Evolutionary conservation across 2,888 invertebrate species (phyloP).

Genomic region (Drosophila merina): DNA sequence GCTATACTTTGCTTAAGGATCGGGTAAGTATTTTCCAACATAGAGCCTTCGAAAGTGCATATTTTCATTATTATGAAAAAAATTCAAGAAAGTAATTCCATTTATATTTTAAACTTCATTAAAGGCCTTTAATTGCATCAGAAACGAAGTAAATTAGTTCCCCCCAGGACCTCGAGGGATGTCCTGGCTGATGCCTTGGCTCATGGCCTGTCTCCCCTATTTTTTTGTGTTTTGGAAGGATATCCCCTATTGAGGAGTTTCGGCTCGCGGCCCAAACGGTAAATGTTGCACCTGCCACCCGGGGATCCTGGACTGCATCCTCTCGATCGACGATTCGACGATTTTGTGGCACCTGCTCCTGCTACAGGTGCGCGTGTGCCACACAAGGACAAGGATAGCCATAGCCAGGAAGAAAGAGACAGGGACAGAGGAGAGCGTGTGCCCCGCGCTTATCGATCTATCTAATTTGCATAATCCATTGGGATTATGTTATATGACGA

Average conservation of each 20-base stretch:
- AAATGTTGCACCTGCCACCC: slow-evolving; percentile 70
- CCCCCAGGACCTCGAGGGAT: background rate
- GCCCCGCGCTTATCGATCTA: slow-evolving; percentile 16
- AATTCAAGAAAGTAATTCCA: background rate
- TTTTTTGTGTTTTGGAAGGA: background rate
- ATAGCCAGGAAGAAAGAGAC: background rate
- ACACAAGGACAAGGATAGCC: background rate
- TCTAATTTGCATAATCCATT: slow-evolving; percentile 48
- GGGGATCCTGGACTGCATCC: slow-evolving; percentile 46
- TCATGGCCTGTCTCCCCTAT: background rate
- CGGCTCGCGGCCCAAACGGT: slow-evolving; percentile 66
- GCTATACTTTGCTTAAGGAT: no score
- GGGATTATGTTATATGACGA: slow-evolving; percentile 12
- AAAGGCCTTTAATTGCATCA: background rate
- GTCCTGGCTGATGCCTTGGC: slow-evolving; percentile 1
- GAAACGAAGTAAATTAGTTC: background rate
- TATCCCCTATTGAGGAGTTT: slow-evolving; percentile 11
- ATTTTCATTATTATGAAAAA: no score
- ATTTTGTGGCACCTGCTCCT: slow-evolving; percentile 57
- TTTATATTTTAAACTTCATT: background rate
- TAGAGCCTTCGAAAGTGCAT: no score
- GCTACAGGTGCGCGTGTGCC: slow-evolving; percentile 73
- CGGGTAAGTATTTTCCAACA: no score
- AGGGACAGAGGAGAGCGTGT: slow-evolving; percentile 22
- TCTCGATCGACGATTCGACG: slow-evolving; percentile 22